phyloP scores from a whole-genome alignment of 1,140 invertebrate species.

The Gryon sp. region DNA sequence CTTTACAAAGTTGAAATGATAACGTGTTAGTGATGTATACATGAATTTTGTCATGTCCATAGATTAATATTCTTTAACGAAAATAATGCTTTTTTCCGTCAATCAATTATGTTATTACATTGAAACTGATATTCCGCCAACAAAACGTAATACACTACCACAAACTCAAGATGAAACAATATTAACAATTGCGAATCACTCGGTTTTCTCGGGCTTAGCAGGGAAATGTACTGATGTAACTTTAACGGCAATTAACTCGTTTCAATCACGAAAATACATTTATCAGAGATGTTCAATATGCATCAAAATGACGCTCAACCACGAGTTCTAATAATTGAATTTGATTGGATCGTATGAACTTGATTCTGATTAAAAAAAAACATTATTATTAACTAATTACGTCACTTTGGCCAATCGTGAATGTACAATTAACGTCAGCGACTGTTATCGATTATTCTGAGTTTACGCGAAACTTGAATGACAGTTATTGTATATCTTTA shows the following conservation, averaged over 20 bases:
- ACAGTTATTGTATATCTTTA: constrained; percentile 41
- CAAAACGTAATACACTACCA: too few species aligned
- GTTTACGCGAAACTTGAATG: constrained; percentile 32
- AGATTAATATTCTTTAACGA: too few species aligned
- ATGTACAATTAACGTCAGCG: constrained; percentile 42
- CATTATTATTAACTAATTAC: constrained; percentile 57
- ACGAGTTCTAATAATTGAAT: constrained; percentile 52
- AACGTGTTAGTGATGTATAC: too few species aligned
- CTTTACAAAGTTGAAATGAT: too few species aligned
- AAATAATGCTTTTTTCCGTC: too few species aligned
- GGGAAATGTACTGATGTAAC: constrained; percentile 19
- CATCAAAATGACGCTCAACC: constrained; percentile 36
- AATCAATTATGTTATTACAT: too few species aligned
- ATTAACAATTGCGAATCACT: constrained; percentile 3
- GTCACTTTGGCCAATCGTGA: constrained; percentile 31
- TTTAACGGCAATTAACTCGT: constrained; percentile 29
- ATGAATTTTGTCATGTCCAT: too few species aligned
- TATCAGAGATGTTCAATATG: constrained; percentile 26
- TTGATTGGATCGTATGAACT: constrained; percentile 36
- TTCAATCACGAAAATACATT: constrained; percentile 19
- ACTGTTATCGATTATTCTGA: constrained; percentile 48
- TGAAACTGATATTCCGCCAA: too few species aligned
- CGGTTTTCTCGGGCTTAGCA: neutral
- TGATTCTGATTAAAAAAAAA: constrained; percentile 51
- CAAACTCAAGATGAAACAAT: constrained; percentile 5